phyloP scores from a whole-genome alignment of 2,888 invertebrate genomes.

The Pycnomerus fuliginosus region DNA sequence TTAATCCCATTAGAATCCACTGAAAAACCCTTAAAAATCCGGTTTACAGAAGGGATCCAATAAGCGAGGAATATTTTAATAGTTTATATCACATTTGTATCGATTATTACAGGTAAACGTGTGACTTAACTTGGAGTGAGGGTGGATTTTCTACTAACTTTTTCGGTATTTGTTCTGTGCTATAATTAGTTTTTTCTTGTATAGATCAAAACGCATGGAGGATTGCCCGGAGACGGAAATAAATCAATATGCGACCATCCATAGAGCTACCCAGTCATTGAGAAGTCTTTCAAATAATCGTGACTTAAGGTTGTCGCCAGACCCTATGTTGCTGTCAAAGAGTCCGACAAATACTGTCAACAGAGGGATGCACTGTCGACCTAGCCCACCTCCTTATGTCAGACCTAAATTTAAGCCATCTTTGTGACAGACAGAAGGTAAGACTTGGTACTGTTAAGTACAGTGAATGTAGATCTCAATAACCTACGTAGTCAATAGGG shows the following conservation, averaged over 20 bases:
- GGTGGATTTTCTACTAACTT: slow-evolving; percentile 10
- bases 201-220: slow-evolving; percentile 50
- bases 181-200: slow-evolving; percentile 22
- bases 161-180: slow-evolving; percentile 9
- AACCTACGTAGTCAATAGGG: background rate
- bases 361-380: slow-evolving; percentile 53
- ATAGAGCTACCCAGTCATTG: slow-evolving; percentile 60
- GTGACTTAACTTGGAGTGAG: background rate
- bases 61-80: slow-evolving; percentile 66
- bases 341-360: slow-evolving; percentile 49
- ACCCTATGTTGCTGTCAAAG: slow-evolving; percentile 39
- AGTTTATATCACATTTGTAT: slow-evolving; percentile 73
- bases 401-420: slow-evolving; percentile 57
- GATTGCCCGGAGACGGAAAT: slow-evolving; percentile 59
- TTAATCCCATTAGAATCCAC: background rate
- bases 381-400: slow-evolving; percentile 62
- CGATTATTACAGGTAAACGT: slow-evolving; percentile 57
- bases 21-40: too few species aligned
- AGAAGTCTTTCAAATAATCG: slow-evolving; percentile 57
- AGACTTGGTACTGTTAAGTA: slow-evolving; percentile 57
- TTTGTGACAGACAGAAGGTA: slow-evolving; percentile 58
- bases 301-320: slow-evolving; percentile 44
- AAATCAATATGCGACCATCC: slow-evolving; percentile 62
- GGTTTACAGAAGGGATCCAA: slow-evolving; percentile 65
- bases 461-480: background rate